phyloP scores from a whole-genome alignment of 1,140 invertebrate species.

The Steinernema feltiae region DNA sequence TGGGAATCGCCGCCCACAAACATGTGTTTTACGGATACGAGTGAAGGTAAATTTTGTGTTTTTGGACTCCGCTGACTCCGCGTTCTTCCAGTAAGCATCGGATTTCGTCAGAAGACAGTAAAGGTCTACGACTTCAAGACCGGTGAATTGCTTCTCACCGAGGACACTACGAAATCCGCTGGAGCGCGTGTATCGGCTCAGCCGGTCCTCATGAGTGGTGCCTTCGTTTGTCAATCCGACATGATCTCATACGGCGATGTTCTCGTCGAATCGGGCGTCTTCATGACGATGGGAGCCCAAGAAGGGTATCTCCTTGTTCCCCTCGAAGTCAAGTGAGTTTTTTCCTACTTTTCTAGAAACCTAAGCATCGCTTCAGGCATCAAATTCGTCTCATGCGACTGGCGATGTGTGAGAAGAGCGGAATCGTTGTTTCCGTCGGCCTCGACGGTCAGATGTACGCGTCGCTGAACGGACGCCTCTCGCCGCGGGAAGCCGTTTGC shows the following conservation, averaged over 20 bases:
- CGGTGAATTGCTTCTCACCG: background rate
- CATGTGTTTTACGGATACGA: background rate
- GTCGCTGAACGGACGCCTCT: background rate
- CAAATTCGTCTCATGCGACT: background rate
- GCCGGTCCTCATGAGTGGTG: background rate
- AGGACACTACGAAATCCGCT: background rate
- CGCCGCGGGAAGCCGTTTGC: background rate
- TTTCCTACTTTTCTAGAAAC: background rate
- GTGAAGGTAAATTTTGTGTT: background rate
- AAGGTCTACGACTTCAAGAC: background rate
- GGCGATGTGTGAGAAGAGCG: background rate
- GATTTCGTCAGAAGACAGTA: background rate
- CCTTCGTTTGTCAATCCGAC: conserved; percentile 1
- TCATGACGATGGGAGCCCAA: background rate
- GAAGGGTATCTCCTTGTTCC: background rate
- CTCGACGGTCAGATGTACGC: background rate
- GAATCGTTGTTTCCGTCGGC: background rate
- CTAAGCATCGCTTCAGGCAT: background rate
- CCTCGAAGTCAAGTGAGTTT: background rate
- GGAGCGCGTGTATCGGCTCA: background rate
- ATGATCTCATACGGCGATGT: conserved; percentile 5
- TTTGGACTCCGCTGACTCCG: background rate
- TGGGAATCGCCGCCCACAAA: conserved; percentile 7
- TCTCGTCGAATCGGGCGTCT: conserved; percentile 3
- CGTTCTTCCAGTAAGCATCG: background rate